phyloP scores from a whole-genome alignment of 2,113 vertebrate genomes.

The Ifrita kowaldi region DNA sequence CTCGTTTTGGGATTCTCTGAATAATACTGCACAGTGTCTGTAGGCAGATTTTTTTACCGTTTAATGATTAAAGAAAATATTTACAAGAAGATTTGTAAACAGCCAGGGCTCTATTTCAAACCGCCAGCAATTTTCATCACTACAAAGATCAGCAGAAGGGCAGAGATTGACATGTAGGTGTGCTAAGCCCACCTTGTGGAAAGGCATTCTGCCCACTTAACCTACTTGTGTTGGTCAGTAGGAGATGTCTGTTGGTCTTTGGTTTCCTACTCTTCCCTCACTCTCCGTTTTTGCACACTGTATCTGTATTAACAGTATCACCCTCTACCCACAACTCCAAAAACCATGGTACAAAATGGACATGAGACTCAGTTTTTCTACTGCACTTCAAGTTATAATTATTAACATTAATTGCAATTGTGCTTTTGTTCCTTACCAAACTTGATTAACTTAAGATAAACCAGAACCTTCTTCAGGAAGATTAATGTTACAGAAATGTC shows the following conservation, averaged over 20 bases:
- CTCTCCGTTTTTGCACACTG: background rate
- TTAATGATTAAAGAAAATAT: background rate
- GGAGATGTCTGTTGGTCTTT: background rate
- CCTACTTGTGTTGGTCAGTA: background rate
- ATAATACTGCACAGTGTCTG: background rate
- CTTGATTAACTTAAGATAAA: background rate
- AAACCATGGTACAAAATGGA: background rate
- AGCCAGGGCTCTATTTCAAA: background rate
- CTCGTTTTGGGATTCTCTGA: background rate
- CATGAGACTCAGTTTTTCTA: background rate
- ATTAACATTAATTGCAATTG: background rate
- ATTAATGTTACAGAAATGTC: background rate
- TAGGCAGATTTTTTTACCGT: background rate
- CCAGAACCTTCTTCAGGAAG: background rate
- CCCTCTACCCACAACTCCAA: background rate
- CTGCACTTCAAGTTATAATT: background rate
- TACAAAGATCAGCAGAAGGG: background rate
- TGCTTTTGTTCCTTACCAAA: background rate
- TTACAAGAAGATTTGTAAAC: background rate
- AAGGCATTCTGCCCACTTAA: background rate
- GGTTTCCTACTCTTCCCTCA: background rate
- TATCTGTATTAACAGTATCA: background rate
- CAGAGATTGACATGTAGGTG: background rate
- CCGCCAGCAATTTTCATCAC: background rate
- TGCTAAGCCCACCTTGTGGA: background rate